Evolutionary conservation across 2,797 vertebrate species (phyloP), one percentile per base, ranked within the genome.

Genomic region (Synanceia verrucosa): DNA sequence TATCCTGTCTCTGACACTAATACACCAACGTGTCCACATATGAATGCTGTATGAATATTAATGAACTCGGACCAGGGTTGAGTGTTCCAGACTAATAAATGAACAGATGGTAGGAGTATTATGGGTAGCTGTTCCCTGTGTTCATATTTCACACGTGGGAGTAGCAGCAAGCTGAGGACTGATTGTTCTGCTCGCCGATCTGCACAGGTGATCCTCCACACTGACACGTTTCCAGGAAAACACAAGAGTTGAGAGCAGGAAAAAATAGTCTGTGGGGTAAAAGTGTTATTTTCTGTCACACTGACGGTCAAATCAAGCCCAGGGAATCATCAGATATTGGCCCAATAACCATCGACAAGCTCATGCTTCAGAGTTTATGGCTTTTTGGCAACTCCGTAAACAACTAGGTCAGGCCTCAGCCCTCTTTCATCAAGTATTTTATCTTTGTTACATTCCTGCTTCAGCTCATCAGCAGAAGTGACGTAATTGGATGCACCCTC

Each of bases 41-140:
- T 87, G 85, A 90, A 88, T 81, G 78, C 77, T 78, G 71, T 56
- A 87, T 90, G 89, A 93, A 91, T 93, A 88, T 89, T 89, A 89
- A 93, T 92, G 78, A 86, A 82, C 78, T 71, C 43, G 78, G 81
- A 81, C 78, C 61, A 73, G 73, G 85, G 74, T 85, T 81, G 78
- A 81, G 73, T 89, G 82, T 88, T 90, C 85, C 80, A 89, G 88
- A 84, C 82, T 89, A 90, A 92, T 90, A 88, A 90, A 89, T 86
- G 85, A 92, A 83, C 88, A 89, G 87, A 90, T 93, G 91, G 90
- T 69, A 69, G 79, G 72, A 81, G 90, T 73, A 80, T 89, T 89
- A 85, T 91, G 85, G 80, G 83, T 81, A 83, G 84, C 89, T 82
- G 76, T 70, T 87, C 81, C 61, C 82, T 36, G 81, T 81, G 83